Evolutionary conservation across 2,113 vertebrate species (phyloP).

Genomic region (Eptesicus fuscus): DNA sequence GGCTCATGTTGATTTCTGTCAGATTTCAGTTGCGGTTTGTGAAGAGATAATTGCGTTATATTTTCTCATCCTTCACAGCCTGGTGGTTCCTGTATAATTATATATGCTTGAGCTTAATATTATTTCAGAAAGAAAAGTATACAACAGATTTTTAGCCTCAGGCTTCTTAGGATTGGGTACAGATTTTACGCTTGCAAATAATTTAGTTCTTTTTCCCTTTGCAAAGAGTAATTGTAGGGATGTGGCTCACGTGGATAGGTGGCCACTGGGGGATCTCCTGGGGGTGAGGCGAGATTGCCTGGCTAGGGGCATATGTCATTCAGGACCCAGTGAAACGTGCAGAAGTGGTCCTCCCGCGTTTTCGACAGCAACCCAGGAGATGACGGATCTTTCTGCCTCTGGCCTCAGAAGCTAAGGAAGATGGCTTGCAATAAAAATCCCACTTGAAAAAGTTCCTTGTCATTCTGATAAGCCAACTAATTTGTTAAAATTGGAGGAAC

Average conservation of each 20-base stretch:
- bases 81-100: constrained; percentile 73
- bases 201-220: constrained; percentile 42
- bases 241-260: background rate
- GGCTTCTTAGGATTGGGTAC: constrained; percentile 62
- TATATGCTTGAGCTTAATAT: constrained; percentile 72
- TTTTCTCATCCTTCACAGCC: constrained; percentile 72
- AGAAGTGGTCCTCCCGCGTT: background rate
- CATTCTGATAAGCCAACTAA: constrained; percentile 28
- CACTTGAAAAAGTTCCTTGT: constrained; percentile 45
- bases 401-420: constrained; percentile 24
- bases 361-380: background rate
- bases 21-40: constrained; percentile 68
- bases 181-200: constrained; percentile 68
- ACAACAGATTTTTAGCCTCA: constrained; percentile 73
- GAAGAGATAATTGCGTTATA: constrained; percentile 75
- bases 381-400: constrained; percentile 40
- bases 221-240: constrained; percentile 36
- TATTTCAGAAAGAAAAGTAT: constrained; percentile 71
- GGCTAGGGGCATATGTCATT: background rate
- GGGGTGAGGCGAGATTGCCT: background rate
- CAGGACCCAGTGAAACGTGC: background rate
- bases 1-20: constrained; percentile 66
- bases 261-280: background rate
- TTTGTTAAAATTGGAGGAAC: constrained; percentile 33
- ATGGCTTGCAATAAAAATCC: constrained; percentile 30